Conservation (phyloP, 2,888 invertebrate genomes). For the Oscheius sp. region DNA sequence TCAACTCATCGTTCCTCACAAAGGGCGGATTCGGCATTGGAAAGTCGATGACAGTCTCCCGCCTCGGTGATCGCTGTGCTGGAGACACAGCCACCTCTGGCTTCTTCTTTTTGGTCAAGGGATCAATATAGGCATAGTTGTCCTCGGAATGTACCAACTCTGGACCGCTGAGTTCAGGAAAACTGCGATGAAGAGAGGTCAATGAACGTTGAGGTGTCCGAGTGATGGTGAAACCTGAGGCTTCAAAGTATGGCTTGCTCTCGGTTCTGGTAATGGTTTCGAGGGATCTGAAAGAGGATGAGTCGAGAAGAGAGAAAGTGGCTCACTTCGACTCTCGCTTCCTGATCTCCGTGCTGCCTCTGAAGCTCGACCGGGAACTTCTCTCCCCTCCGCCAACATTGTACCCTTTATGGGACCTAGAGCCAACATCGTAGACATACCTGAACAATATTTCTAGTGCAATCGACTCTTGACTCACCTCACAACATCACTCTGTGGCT, state of each 20-base stretch:
- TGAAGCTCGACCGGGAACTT: constrained; percentile 17
- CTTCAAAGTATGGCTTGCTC: constrained; percentile 8
- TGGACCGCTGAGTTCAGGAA: constrained; percentile 7
- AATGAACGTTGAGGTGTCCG: constrained; percentile 6
- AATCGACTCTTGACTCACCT: neutral
- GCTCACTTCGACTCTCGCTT: constrained; percentile 35
- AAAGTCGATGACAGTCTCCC: constrained; percentile 31
- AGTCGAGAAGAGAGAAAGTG: neutral
- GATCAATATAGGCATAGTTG: constrained; percentile 34
- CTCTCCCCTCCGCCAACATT: constrained; percentile 5
- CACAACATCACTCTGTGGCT: neutral
- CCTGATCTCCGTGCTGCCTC: constrained; percentile 14
- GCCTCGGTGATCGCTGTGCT: neutral
- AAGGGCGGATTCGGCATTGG: constrained; percentile 7
- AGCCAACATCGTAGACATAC: constrained; percentile 33
- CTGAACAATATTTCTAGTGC: constrained; percentile 13
- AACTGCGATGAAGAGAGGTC: constrained; percentile 14
- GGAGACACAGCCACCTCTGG: neutral
- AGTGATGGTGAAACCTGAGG: constrained; percentile 20
- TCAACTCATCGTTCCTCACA: constrained; percentile 15
- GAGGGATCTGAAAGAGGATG: constrained; percentile 24
- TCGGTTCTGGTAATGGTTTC: constrained; percentile 14
- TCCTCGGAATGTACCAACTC: constrained; percentile 35
- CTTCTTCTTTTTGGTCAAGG: constrained; percentile 6
- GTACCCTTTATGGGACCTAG: constrained; percentile 12